Evolutionary conservation across 2,888 invertebrate genomes (phyloP).

Genomic region (Asteroscopus sphinx): DNA sequence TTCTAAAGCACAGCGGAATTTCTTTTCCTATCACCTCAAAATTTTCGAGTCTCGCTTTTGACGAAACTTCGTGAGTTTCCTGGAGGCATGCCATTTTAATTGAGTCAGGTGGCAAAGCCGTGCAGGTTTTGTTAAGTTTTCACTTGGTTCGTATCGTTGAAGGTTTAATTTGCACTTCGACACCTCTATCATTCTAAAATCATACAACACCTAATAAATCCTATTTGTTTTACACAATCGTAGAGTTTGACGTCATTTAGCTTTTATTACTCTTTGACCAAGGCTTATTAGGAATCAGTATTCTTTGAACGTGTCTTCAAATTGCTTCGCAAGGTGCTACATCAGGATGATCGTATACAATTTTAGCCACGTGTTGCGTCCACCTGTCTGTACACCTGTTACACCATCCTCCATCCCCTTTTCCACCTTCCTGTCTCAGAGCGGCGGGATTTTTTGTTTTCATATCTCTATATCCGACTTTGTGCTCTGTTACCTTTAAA

Average conservation of each 20-base stretch:
- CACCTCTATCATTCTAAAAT: neutral
- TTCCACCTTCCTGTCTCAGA: conserved; percentile 30
- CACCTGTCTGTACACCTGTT: conserved; percentile 70
- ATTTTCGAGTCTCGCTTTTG: conserved; percentile 41
- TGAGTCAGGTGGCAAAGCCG: conserved; percentile 19
- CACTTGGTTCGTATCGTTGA: conserved; percentile 12
- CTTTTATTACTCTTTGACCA: neutral
- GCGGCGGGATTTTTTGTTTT: conserved; percentile 20
- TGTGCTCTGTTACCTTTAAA: conserved; percentile 16
- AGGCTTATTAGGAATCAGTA: neutral
- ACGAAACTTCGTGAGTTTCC: conserved; percentile 37
- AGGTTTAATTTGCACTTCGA: conserved; percentile 13
- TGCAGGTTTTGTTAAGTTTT: conserved; percentile 22
- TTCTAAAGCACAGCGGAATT: conserved; percentile 75
- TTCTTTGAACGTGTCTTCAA: conserved; percentile 4
- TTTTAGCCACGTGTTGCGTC: conserved; percentile 60
- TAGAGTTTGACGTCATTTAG: conserved; percentile 11
- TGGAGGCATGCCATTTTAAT: conserved; percentile 39
- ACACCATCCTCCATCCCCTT: conserved; percentile 42
- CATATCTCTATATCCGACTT: conserved; percentile 19
- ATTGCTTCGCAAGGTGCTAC: conserved; percentile 34
- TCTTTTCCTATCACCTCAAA: conserved; percentile 72
- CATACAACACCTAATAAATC: conserved; percentile 7
- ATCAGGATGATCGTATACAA: neutral
- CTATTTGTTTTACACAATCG: conserved; percentile 3